Evolutionary conservation across 2,797 vertebrate genomes (phyloP).

Genomic region (Octomys mimax): DNA sequence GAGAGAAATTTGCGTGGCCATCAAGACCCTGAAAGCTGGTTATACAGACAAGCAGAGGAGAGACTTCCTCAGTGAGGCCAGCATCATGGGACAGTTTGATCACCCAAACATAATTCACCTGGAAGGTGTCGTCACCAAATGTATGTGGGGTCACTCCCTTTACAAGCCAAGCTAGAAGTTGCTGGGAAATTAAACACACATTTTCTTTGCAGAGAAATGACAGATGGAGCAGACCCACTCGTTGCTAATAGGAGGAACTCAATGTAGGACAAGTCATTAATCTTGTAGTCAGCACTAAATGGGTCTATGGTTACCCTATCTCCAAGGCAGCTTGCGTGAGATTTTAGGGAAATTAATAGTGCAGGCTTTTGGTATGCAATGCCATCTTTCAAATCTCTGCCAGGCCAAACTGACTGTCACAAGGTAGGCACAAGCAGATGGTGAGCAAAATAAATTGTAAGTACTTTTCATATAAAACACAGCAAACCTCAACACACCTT

Average conservation of each 20-base stretch:
- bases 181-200: constrained; percentile 86
- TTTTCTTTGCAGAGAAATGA: constrained; percentile 87
- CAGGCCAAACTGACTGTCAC: constrained; percentile 85
- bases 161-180: constrained; percentile 81
- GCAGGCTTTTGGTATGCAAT: constrained; percentile 81
- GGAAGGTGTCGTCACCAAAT: constrained; percentile 99
- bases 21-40: constrained; percentile 98
- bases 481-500: constrained; percentile 79
- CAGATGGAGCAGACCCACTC: constrained; percentile 90
- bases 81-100: constrained; percentile 99
- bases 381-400: constrained; percentile 85
- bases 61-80: constrained; percentile 98
- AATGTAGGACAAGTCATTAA: constrained; percentile 93
- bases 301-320: constrained; percentile 94
- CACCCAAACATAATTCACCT: constrained; percentile 99
- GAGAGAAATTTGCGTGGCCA: constrained; percentile 98
- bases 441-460: constrained; percentile 86
- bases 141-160: constrained; percentile 90
- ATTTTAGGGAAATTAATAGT: constrained; percentile 88
- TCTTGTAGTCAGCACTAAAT: constrained; percentile 97
- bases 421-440: constrained; percentile 88
- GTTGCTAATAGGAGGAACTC: constrained; percentile 94
- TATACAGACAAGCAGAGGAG: constrained; percentile 98
- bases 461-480: constrained; percentile 80
- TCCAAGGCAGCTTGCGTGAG: constrained; percentile 90